Evolutionary conservation across 2,113 vertebrate species (phyloP).

Genomic region (Podocnemis expansa): DNA sequence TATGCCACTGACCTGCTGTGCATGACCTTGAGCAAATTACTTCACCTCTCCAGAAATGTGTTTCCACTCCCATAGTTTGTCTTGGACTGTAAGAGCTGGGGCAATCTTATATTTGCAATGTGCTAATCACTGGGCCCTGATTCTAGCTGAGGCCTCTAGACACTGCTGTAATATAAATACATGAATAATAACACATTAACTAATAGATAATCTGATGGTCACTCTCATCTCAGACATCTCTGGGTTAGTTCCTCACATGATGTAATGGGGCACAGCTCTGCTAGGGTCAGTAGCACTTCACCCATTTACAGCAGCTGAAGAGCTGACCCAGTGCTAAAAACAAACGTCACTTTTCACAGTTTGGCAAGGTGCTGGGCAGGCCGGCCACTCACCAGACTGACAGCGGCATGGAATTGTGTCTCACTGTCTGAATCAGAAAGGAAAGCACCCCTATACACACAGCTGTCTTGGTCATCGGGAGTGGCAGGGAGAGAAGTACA

Average conservation of each 20-base stretch:
- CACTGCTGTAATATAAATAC: neutral
- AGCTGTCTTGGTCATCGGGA: neutral
- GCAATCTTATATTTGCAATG: neutral
- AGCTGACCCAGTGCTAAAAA: neutral
- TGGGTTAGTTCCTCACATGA: no score
- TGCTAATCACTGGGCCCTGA: neutral
- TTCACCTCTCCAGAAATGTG: neutral
- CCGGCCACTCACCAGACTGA: neutral
- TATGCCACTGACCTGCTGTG: neutral
- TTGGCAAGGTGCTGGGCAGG: no score
- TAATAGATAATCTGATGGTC: neutral
- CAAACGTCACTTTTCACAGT: no score
- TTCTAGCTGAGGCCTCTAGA: neutral
- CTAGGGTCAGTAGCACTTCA: no score
- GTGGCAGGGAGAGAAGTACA: neutral
- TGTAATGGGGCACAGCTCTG: no score
- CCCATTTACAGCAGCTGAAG: no score
- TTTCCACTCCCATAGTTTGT: neutral
- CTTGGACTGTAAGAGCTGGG: no score
- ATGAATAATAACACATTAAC: neutral
- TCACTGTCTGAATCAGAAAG: neutral
- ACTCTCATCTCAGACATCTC: neutral
- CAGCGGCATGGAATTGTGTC: neutral
- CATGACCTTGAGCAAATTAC: neutral
- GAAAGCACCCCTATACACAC: neutral